Evolutionary conservation across 2,113 vertebrate genomes (phyloP).

Genomic region (Corynorhinus townsendii): DNA sequence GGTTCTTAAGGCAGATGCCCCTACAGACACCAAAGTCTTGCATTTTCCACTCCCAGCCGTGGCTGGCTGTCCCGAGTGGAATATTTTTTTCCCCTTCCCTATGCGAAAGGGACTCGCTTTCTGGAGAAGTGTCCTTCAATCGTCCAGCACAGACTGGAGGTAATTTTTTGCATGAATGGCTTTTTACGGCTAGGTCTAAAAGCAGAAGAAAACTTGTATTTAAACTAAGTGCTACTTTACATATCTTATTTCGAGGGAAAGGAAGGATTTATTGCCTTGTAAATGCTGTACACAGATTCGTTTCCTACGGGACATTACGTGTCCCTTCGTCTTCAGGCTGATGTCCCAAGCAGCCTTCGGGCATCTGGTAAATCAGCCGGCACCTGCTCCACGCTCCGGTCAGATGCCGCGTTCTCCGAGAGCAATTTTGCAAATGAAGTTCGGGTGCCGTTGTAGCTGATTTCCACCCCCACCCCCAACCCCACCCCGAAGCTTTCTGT

Average conservation of each 20-base stretch:
- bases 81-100: constrained; percentile 44
- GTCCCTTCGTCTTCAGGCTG: constrained; percentile 63
- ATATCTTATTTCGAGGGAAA: constrained; percentile 75
- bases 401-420: not conserved
- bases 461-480: not conserved
- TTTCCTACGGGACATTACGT: constrained; percentile 63
- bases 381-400: constrained; percentile 20
- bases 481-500: constrained; percentile 13
- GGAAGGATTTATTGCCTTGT: constrained; percentile 68
- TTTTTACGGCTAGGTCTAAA: constrained; percentile 77
- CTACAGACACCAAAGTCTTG: constrained; percentile 48
- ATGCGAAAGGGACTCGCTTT: constrained; percentile 67
- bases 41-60: constrained; percentile 42
- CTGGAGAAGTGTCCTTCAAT: constrained; percentile 77
- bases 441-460: constrained; percentile 52
- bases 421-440: constrained; percentile 46
- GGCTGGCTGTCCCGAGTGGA: constrained; percentile 41
- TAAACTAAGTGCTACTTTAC: constrained; percentile 78
- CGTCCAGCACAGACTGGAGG: constrained; percentile 77
- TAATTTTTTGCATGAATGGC: constrained; percentile 84
- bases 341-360: constrained; percentile 49
- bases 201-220: constrained; percentile 75
- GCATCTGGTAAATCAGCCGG: constrained; percentile 54
- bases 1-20: constrained; percentile 53
- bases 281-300: constrained; percentile 69